A percentile compares a stretch with the other conserved stretches of the same genome.
Conservation (phyloP, 2,113 vertebrate genomes). For the Poeciliopsis prolifica region DNA sequence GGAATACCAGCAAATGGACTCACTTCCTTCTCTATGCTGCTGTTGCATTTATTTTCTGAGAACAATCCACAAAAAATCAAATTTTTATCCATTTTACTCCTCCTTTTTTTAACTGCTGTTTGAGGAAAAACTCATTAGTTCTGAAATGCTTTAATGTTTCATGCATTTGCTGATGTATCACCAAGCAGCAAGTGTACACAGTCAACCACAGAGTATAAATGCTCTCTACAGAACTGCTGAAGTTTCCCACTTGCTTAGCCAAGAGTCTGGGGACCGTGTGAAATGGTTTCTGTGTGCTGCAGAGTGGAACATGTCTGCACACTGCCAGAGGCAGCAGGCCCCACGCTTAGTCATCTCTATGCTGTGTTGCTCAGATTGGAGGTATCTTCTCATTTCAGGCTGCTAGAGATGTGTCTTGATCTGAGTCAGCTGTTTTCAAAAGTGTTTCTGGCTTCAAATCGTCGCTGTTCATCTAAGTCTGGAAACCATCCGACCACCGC, state of each 20-base stretch:
- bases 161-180: conserved; percentile 1
- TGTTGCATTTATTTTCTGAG: background rate
- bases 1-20: conserved; percentile 31
- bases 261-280: conserved; percentile 62
- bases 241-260: conserved; percentile 60
- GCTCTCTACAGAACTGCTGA: conserved; percentile 33
- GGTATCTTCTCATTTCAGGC: conserved; percentile 31
- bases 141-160: conserved; percentile 1
- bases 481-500: background rate
- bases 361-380: conserved; percentile 33
- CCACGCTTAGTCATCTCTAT: conserved; percentile 68
- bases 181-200: background rate
- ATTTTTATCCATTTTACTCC: conserved; percentile 15
- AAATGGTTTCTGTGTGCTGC: conserved; percentile 67
- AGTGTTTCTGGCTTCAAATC: background rate
- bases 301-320: conserved; percentile 73
- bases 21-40: background rate
- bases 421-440: conserved; percentile 23
- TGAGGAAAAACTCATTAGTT: background rate
- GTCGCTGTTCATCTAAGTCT: conserved; percentile 4
- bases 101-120: background rate
- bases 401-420: conserved; percentile 8
- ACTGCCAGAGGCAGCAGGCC: conserved; percentile 62
- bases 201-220: conserved; percentile 15
- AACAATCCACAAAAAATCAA: background rate